These are phyloP conservation scores for Anguilla japonica DNA, from an alignment of 2,113 vertebrate species.

Conservation along the genomic window DNA sequence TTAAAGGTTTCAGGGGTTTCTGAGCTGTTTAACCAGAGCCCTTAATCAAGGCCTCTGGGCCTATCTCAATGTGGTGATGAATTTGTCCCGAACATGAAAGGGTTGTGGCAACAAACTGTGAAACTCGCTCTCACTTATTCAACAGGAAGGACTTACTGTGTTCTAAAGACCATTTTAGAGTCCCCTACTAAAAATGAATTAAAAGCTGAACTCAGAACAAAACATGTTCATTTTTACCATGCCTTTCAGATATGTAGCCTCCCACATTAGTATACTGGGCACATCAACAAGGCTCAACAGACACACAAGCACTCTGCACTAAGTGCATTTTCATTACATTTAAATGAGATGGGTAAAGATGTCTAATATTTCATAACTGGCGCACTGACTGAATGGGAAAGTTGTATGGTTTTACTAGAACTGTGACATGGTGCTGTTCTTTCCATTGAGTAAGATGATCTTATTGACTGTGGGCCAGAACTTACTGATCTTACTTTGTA, in stretches of 20 bases:
- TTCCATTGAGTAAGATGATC: neutral
- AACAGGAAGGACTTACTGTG: neutral
- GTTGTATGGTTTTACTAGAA: neutral
- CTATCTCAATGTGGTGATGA: neutral
- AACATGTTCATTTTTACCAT: neutral
- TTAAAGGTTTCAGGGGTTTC: neutral
- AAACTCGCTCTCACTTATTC: neutral
- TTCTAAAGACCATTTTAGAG: neutral
- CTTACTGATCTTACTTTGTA: neutral
- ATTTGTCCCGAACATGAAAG: neutral
- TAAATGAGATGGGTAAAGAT: neutral
- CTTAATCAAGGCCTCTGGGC: conserved; percentile 10
- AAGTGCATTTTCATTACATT: neutral
- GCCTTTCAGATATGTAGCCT: neutral
- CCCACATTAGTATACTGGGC: no score
- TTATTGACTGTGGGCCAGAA: neutral
- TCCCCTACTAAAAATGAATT: neutral
- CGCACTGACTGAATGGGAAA: neutral
- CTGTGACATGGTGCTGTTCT: neutral
- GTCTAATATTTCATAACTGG: neutral
- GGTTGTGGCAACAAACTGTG: conserved; percentile 7
- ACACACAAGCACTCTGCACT: neutral
- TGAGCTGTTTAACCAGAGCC: conserved; percentile 18
- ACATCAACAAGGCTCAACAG: neutral
- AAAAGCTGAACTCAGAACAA: neutral